Evolutionary conservation across 2,113 vertebrate genomes (phyloP).

Genomic region (Gulo gulo): DNA sequence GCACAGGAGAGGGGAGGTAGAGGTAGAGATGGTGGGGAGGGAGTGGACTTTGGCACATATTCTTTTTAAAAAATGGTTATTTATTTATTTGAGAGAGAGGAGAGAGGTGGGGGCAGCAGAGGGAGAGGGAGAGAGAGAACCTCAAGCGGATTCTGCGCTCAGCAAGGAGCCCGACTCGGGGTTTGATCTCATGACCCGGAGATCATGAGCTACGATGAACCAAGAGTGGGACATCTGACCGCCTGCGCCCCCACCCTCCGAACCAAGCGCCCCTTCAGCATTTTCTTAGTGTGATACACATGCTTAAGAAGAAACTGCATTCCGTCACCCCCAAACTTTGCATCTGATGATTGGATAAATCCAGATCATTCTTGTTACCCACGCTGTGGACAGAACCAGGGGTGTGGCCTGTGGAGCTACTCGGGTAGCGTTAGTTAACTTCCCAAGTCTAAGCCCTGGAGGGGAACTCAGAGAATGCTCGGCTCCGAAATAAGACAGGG

Average conservation of each 20-base stretch:
- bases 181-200: neutral
- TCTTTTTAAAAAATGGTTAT: neutral
- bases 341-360: neutral
- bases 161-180: neutral
- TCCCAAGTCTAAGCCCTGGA: neutral
- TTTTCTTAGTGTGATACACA: neutral
- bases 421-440: neutral
- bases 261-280: neutral
- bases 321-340: neutral
- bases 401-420: neutral
- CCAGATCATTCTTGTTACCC: neutral
- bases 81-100: neutral
- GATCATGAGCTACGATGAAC: neutral
- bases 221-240: neutral
- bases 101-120: neutral
- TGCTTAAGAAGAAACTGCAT: neutral
- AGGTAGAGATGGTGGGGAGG: too few species aligned
- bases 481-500: neutral
- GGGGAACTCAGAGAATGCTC: neutral
- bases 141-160: neutral
- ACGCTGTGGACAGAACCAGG: neutral
- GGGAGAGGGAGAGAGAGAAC: neutral
- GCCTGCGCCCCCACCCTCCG: neutral
- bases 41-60: too few species aligned
- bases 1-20: neutral